Percentiles rank a stretch among this genome's conserved stretches.
Conservation (phyloP, 2,888 invertebrate genomes). For the Ichneumoninae sp. region DNA sequence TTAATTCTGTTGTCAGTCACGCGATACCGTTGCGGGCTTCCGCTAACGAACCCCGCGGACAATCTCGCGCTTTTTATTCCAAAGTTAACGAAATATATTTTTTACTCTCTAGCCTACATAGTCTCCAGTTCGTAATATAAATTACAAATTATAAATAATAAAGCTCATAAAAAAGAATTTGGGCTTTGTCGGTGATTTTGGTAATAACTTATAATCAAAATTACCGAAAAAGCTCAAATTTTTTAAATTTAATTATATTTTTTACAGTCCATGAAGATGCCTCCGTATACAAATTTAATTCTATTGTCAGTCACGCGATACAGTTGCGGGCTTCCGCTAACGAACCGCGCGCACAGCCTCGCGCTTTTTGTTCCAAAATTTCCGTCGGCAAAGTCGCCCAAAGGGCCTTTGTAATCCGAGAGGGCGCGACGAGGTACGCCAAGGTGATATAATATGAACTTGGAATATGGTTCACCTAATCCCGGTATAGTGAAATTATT, state of each 20-base stretch:
- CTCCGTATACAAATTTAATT: not conserved
- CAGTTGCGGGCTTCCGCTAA: not conserved
- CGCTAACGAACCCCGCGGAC: not conserved
- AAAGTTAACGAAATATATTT: not conserved
- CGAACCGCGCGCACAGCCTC: not conserved
- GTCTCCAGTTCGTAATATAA: no score
- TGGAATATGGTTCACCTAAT: slow-evolving; percentile 23
- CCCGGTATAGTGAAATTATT: slow-evolving; percentile 37
- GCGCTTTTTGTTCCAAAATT: not conserved
- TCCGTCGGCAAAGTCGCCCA: not conserved
- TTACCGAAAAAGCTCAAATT: not conserved
- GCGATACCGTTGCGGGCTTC: not conserved
- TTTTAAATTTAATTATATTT: not conserved
- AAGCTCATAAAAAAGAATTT: no score
- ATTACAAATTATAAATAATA: no score
- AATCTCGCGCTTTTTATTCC: not conserved
- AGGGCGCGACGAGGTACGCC: not conserved
- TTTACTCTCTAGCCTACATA: not conserved
- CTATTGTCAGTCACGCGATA: not conserved
- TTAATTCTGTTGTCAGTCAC: not conserved
- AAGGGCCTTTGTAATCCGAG: slow-evolving; percentile 8
- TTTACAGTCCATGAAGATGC: not conserved
- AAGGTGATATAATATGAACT: not conserved
- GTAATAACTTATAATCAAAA: no score
- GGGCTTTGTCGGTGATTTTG: no score